Percentiles rank a stretch among this genome's conserved stretches.
Evolutionary conservation across 2,113 vertebrate species (phyloP).

Genomic region (Chaetura pelagica): DNA sequence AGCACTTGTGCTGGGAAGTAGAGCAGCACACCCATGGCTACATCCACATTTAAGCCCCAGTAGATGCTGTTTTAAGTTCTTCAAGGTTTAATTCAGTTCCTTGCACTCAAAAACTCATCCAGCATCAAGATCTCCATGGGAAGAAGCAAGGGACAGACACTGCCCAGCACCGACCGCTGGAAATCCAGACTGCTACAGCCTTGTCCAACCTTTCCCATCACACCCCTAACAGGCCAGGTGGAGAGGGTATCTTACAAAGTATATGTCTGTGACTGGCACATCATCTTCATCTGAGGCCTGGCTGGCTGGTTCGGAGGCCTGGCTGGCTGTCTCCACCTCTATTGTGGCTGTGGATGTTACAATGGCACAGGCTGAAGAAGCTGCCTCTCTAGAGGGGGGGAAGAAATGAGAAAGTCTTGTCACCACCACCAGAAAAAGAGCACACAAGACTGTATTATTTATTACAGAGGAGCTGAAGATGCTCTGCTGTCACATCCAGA

Average conservation of each 20-base stretch:
- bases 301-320: slow-evolving; percentile 90
- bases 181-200: not conserved
- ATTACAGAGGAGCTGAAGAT: not conserved
- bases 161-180: not conserved
- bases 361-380: slow-evolving; percentile 73
- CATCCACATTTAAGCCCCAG: not conserved
- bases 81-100: not conserved
- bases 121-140: not conserved
- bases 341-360: slow-evolving; percentile 50
- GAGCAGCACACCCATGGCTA: not conserved
- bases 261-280: slow-evolving; percentile 91
- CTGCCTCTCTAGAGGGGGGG: slow-evolving; percentile 75
- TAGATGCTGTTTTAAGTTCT: not conserved
- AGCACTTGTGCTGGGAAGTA: not conserved
- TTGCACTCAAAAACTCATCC: not conserved
- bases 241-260: slow-evolving; percentile 88
- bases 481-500: not conserved
- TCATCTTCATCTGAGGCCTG: slow-evolving; percentile 95
- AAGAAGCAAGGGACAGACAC: not conserved
- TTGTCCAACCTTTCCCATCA: not conserved
- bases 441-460: not conserved
- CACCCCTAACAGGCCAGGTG: not conserved
- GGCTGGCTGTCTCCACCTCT: slow-evolving; percentile 86
- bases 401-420: not conserved
- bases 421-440: not conserved